phyloP scores from a whole-genome alignment of 1,140 invertebrate genomes.

The Drosophila lacteicornis region DNA sequence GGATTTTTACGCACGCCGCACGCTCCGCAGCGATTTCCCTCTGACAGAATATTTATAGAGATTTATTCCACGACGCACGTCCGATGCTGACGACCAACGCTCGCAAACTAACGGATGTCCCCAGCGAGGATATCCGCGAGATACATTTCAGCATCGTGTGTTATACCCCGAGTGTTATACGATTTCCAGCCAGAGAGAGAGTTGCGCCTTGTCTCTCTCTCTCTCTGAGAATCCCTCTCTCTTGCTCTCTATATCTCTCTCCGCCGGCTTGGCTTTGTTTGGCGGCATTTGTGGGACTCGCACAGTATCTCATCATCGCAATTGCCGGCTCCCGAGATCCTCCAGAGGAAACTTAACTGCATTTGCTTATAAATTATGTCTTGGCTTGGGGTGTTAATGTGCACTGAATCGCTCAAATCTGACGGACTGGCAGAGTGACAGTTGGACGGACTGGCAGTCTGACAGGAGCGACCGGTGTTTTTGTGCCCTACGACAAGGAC shows the following conservation, averaged over 20 bases:
- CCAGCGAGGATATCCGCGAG: slow-evolving; percentile 20
- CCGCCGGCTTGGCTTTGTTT: slow-evolving; percentile 41
- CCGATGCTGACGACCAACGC: slow-evolving; percentile 70
- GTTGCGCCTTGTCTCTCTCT: neutral
- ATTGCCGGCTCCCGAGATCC: slow-evolving; percentile 19
- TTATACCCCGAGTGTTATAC: slow-evolving; percentile 36
- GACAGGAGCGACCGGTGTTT: neutral
- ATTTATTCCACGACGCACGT: slow-evolving; percentile 55
- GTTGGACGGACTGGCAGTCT: neutral
- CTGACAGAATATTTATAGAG: slow-evolving; percentile 2
- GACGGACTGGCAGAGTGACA: slow-evolving; percentile 26
- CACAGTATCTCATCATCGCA: slow-evolving; percentile 20
- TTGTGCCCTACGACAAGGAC: slow-evolving; percentile 53
- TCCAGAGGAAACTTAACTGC: slow-evolving; percentile 48
- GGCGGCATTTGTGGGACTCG: slow-evolving; percentile 57
- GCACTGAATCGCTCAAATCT: slow-evolving; percentile 13
- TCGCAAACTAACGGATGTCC: slow-evolving; percentile 62
- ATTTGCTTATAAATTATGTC: slow-evolving; percentile 68
- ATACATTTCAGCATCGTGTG: slow-evolving; percentile 22
- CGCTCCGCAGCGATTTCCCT: slow-evolving; percentile 22
- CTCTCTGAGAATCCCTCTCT: neutral
- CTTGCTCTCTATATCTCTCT: neutral
- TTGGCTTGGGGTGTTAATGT: slow-evolving; percentile 33
- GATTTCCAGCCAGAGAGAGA: slow-evolving; percentile 44
- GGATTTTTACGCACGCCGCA: slow-evolving; percentile 38